Base-by-base conservation (phyloP, 1,140 invertebrate species). In the Scylla paramamosain region DNA sequence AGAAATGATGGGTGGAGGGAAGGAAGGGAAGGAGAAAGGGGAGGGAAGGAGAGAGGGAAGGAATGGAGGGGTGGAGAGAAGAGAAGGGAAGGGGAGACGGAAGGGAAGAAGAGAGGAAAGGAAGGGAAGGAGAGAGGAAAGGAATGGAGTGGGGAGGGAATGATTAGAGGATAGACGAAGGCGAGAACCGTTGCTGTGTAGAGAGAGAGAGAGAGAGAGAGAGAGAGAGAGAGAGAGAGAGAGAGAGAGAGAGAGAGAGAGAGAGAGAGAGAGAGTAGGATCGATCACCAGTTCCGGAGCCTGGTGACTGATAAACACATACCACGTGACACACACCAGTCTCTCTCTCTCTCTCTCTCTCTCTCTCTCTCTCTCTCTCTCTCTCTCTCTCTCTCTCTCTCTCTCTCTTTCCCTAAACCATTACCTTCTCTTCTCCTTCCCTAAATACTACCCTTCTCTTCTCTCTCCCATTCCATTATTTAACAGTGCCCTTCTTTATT, bases 201-300 rank as follows among this genome's bases (percentile, higher is more conserved):
- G 67, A 77, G n/a, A n/a, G n/a, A 77, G 67, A 77, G n/a, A 77
- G 67, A 77, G n/a, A n/a, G n/a, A 77, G n/a, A 77, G 20, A 77
- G 67, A n/a, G n/a, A 20, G 25, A 77, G 67, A 77, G n/a, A 77
- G 67, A n/a, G 67, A 77, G 8, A 77, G 67, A 77, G n/a, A 25
- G 67, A 77, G n/a, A n/a, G n/a, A 77, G 67, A 77, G n/a, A 77
- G 67, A 77, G n/a, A n/a, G n/a, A 77, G n/a, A 77, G 20, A 77
- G 67, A n/a, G n/a, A 20, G 25, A 77, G 67, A 77, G n/a, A 77
- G 67, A n/a, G 67, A 77, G 8, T 6, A 39, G 39, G 39, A 39
- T 39, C 39, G 39, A 39, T 39, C 39, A 39, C 39, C 39, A 39
- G 39, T 39, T 39, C 39, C 39, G 39, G 39, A 39, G 39, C 39